Evolutionary conservation across 2,113 vertebrate species (phyloP).

Genomic region (Collichthys lucidus): DNA sequence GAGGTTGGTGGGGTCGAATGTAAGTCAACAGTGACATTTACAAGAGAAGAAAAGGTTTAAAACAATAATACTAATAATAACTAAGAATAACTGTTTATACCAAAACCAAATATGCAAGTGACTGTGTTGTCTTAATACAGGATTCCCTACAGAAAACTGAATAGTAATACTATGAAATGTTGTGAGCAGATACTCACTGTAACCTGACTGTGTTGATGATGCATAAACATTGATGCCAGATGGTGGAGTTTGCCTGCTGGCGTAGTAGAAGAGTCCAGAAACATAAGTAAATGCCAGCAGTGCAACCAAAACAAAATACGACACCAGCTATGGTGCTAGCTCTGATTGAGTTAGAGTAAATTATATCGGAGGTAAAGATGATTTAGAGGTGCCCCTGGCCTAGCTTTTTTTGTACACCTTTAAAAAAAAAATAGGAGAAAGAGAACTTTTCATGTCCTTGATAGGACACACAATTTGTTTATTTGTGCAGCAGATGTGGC

Average conservation of each 20-base stretch:
- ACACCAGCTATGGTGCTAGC: background rate
- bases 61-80: background rate
- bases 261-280: background rate
- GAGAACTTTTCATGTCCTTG: background rate
- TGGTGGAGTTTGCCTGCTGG: background rate
- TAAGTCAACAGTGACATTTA: no score
- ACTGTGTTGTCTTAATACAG: background rate
- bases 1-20: no score
- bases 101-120: background rate
- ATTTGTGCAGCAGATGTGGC: background rate
- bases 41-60: background rate
- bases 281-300: background rate
- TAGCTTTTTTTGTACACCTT: no score
- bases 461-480: background rate
- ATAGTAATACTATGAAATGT: background rate
- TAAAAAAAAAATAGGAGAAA: background rate
- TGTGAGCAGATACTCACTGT: background rate
- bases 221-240: background rate
- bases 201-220: background rate
- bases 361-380: background rate
- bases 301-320: background rate
- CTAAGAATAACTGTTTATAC: background rate
- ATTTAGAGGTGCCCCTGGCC: background rate
- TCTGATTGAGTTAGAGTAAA: background rate
- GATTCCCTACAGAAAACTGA: background rate